These are phyloP conservation scores for Aleiodes testaceus DNA, from an alignment of 2,888 invertebrate genomes.

Conservation along the genomic window DNA sequence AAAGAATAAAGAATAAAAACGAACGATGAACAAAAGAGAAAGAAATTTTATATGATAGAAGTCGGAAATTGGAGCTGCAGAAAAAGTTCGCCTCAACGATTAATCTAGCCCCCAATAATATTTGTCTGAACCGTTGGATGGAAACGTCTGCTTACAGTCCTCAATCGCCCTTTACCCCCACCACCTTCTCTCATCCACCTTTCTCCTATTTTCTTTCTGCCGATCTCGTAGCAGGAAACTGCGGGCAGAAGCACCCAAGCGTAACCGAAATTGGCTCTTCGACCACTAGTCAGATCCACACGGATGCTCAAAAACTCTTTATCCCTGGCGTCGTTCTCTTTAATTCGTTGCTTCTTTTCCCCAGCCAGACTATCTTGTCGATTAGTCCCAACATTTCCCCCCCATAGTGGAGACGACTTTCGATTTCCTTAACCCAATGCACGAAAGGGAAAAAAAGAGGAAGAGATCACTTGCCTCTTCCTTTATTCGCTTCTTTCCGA, in stretches of 20 bases:
- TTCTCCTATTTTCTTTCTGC: conserved; percentile 1
- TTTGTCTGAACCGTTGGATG: conserved; percentile 53
- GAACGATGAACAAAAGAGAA: not conserved
- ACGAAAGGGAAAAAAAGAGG: too few species aligned
- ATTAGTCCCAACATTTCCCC: conserved; percentile 48
- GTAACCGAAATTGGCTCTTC: conserved; percentile 62
- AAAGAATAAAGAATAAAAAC: conserved; percentile 49
- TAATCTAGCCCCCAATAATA: conserved; percentile 58
- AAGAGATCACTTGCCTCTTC: conserved; percentile 23
- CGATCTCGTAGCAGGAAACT: conserved; percentile 12
- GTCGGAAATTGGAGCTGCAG: conserved; percentile 28
- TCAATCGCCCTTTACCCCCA: conserved; percentile 51
- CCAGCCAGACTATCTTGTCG: conserved; percentile 53
- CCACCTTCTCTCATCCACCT: conserved; percentile 36
- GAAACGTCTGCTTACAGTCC: conserved; percentile 47
- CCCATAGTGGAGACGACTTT: conserved; percentile 35
- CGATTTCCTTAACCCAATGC: conserved; percentile 44
- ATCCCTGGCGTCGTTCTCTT: conserved; percentile 61
- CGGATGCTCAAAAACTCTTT: conserved; percentile 61
- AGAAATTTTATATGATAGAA: conserved; percentile 30
- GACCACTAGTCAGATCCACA: conserved; percentile 59
- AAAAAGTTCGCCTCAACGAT: conserved; percentile 52
- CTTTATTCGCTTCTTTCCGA: conserved; percentile 34
- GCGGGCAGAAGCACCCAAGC: conserved; percentile 46
- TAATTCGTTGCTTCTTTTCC: conserved; percentile 57